phyloP scores from a whole-genome alignment of 2,113 vertebrate species.

The Balaenoptera acutorostrata region DNA sequence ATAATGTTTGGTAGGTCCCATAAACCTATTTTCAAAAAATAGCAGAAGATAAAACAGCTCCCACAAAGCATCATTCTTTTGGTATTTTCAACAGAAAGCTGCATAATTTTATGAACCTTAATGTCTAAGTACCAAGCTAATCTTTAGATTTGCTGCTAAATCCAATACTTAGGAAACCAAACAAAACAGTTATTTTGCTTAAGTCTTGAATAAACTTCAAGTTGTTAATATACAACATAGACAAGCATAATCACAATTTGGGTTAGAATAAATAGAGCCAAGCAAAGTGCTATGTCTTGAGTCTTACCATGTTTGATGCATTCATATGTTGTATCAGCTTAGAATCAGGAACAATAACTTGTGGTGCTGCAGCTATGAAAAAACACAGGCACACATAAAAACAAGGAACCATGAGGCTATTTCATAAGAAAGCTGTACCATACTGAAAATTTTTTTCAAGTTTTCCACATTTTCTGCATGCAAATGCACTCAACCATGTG shows the following conservation, averaged over 20 bases:
- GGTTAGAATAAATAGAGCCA: background rate
- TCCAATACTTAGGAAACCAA: conserved; percentile 6
- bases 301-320: conserved; percentile 93
- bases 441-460: background rate
- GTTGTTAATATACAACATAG: background rate
- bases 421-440: background rate
- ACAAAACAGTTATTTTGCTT: background rate
- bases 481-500: background rate
- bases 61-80: background rate
- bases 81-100: background rate
- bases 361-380: conserved; percentile 89
- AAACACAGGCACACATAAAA: background rate
- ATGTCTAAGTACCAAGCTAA: background rate
- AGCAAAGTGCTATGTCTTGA: background rate
- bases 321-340: conserved; percentile 96
- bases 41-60: background rate
- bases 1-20: background rate
- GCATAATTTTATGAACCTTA: background rate
- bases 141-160: conserved; percentile 12
- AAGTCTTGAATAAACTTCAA: conserved; percentile 17
- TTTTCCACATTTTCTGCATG: background rate
- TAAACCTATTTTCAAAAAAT: background rate
- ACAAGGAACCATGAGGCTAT: background rate
- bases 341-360: conserved; percentile 96
- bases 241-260: background rate